Evolutionary conservation across 2,797 vertebrate species (phyloP).

Genomic region (Notamacropus eugenii): DNA sequence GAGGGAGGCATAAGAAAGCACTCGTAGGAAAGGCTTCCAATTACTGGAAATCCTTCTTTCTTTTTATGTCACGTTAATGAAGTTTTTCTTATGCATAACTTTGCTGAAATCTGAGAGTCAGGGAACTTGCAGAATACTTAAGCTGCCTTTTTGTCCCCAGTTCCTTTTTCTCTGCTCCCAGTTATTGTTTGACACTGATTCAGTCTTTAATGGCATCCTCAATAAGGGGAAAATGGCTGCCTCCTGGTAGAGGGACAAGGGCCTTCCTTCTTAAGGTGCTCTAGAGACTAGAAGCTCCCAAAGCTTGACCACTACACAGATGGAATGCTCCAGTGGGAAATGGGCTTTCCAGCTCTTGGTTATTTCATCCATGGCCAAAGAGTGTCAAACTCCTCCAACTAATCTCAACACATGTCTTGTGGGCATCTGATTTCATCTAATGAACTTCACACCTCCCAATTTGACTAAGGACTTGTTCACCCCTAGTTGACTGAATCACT

Average conservation of each 20-base stretch:
- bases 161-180: no score
- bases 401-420: background rate
- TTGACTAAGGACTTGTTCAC: background rate
- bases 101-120: no score
- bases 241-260: background rate
- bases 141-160: no score
- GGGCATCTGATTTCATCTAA: background rate
- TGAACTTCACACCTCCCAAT: background rate
- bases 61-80: no score
- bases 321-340: background rate
- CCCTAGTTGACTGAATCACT: no score
- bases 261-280: background rate
- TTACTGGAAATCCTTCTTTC: no score
- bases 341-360: background rate
- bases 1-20: no score
- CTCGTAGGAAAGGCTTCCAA: no score
- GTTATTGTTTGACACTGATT: background rate
- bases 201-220: background rate
- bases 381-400: background rate
- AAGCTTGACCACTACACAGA: background rate
- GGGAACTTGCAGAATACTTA: no score
- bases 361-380: background rate
- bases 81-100: no score
- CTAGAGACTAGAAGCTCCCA: background rate
- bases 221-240: background rate